Conservation (phyloP, 2,113 vertebrate genomes). For the Theristicus caerulescens region DNA sequence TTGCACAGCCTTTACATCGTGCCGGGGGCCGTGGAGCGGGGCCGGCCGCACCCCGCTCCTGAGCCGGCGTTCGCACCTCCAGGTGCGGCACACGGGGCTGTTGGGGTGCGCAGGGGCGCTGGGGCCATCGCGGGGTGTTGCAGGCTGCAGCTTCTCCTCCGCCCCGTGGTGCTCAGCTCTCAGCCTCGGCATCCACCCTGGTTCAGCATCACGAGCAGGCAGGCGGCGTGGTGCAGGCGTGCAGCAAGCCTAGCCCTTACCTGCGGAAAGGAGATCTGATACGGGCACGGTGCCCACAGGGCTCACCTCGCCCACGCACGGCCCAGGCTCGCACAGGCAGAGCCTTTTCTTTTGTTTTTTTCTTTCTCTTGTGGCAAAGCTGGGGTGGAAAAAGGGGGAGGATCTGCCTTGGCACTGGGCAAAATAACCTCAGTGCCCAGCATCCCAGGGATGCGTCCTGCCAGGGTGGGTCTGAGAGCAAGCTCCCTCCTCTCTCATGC, state of each 20-base stretch:
- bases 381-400: not conserved
- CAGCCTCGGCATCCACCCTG: not conserved
- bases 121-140: not conserved
- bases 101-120: rapidly evolving
- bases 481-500: not conserved
- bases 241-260: not conserved
- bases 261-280: not conserved
- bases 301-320: rapidly evolving
- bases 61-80: rapidly evolving
- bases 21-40: not conserved
- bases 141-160: not conserved
- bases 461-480: not conserved
- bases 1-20: rapidly evolving
- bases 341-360: not conserved
- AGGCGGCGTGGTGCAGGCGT: rapidly evolving
- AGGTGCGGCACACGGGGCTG: not conserved
- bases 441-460: not conserved
- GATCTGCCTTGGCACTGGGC: not conserved
- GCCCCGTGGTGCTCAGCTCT: not conserved
- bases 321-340: not conserved
- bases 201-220: not conserved
- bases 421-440: not conserved
- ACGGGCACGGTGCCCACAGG: rapidly evolving
- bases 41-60: not conserved
- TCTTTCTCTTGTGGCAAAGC: not conserved